Evolutionary conservation across 2,888 invertebrate genomes (phyloP).

Genomic region (Scaeva pyrastri): DNA sequence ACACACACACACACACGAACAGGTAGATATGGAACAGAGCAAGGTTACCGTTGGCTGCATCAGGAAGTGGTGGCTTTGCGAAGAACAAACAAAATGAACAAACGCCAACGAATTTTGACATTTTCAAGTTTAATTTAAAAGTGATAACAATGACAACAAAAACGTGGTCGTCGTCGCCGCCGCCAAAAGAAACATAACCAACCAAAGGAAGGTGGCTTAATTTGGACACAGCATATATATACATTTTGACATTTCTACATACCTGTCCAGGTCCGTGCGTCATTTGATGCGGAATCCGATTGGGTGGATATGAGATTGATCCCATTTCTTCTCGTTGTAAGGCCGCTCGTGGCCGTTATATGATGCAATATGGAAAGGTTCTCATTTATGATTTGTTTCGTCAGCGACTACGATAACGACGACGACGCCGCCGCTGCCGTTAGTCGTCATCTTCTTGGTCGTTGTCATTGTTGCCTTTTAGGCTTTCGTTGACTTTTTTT

Average conservation of each 20-base stretch:
- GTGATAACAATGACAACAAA: not conserved
- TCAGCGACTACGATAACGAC: not conserved
- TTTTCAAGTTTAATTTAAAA: slow-evolving; percentile 57
- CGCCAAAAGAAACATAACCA: not conserved
- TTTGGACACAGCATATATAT: slow-evolving; percentile 52
- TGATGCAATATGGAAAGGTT: slow-evolving; percentile 64
- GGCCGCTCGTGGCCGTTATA: slow-evolving; percentile 39
- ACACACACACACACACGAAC: slow-evolving; percentile 33
- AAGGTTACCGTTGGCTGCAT: slow-evolving; percentile 41
- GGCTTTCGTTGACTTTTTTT: slow-evolving; percentile 63
- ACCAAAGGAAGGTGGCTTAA: slow-evolving; percentile 1
- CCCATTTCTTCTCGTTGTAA: slow-evolving; percentile 48
- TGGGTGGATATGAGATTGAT: slow-evolving; percentile 55
- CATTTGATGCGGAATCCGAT: not conserved
- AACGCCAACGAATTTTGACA: slow-evolving; percentile 48
- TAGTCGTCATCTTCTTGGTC: slow-evolving; percentile 15
- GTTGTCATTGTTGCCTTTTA: slow-evolving; percentile 40
- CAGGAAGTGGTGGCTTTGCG: slow-evolving; percentile 35
- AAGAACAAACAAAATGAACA: slow-evolving; percentile 53
- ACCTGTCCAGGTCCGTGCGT: slow-evolving; percentile 21
- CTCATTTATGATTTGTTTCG: slow-evolving; percentile 72
- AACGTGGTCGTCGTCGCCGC: not conserved
- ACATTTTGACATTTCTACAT: too few species aligned
- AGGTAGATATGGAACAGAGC: slow-evolving; percentile 25
- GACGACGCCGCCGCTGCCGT: not conserved